Base-by-base conservation (phyloP, 37 sponge, comb jelly and placozoan species). In the Aphrocallistes beatrix region DNA sequence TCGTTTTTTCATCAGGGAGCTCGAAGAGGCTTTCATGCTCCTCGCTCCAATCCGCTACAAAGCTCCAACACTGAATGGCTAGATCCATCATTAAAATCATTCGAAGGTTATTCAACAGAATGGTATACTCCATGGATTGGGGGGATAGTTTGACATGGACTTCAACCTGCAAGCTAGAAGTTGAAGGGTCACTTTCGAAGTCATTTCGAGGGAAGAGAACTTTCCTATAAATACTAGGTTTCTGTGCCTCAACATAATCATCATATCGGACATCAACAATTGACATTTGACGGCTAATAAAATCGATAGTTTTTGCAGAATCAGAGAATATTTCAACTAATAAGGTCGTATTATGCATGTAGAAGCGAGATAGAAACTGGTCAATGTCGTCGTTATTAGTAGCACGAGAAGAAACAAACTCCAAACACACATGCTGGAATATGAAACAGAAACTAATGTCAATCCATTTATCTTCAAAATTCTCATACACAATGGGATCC, bases 401-500 rank as follows among this genome's bases (percentile, higher is more conserved):
- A 16, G 45, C 45, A 42, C 45, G 45, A 16, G 45, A 42, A 13
- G 45, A 42, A 16, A 42, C 45, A 42, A 42, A 42, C 45, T 42
- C 45, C 45, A 42, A 42, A 42, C 45, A 42, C 13, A 42, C 45
- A 42, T 42, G 45, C 45, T 42, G 45, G 45, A 42, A 42, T 16
- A 16, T 42, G 45, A 42, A 42, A 42, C 45, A 42, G 13, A 42
- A 42, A 42, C 45, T 42, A 42, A 42, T 6, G 6, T 42, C 45
- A 16, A 42, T 13, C 45, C 45, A 42, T 42, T 42, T 42, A 42
- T 42, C 45, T 13, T 42, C 45, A 13, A 42, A 42, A 42, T 42
- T 13, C 45, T 42, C 45, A 13, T 16, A 42, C 10, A 42, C 88
- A 3, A 94, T 86, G 37, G 95, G 95, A 39, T 94, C 95, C 8